Base-by-base conservation (phyloP, 2,888 invertebrate species). In the Drosophila mercatorum region DNA sequence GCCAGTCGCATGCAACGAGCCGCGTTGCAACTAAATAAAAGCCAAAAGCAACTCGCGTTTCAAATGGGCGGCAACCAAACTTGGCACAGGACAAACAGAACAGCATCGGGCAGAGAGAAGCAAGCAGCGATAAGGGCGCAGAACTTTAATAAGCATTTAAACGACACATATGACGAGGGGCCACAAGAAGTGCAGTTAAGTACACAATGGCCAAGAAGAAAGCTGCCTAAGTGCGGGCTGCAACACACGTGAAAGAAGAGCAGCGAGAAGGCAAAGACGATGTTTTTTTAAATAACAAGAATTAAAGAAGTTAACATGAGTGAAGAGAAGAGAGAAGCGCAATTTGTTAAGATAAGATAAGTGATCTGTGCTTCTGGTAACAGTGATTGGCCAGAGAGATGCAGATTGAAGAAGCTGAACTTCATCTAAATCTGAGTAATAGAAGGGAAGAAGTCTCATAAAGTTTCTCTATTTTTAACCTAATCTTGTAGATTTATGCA, bases 121-220 rank as follows among this genome's bases (percentile, higher is more conserved):
- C 46, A 43, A 36, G 43, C 51, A 40, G 52, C 46, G 47, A 43
- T 46, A 55, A 55, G 51, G 43, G 38, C 41, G 55, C 46, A 55
- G 17, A 67, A 43, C 69, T 62, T 67, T 83, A 83, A 81, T 81
- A 77, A 83, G 67, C 72, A 72, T 64, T 75, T 72, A 58, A 49
- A 60, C 63, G 57, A 70, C 79, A 75, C 66, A 53, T 47, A 53
- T 44, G 63, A 77, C 70, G 70, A 55, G 59, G 17, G 57, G 22
- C 47, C 40, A 60, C 52, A 60, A 61, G 55, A 52, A 68, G 65
- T 40, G 31, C 44, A 44, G 55, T 17, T 51, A 62, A 56, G 51
- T 44, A 34, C 22, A 55, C 34, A 56, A 11, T 28, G n/a, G 3
- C 36, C 34, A n/a, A 51, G 31, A 64, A 69, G 74, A 74, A 75